Base-by-base conservation (phyloP, 2,113 vertebrate species). In the Gymnobelideus leadbeateri region DNA sequence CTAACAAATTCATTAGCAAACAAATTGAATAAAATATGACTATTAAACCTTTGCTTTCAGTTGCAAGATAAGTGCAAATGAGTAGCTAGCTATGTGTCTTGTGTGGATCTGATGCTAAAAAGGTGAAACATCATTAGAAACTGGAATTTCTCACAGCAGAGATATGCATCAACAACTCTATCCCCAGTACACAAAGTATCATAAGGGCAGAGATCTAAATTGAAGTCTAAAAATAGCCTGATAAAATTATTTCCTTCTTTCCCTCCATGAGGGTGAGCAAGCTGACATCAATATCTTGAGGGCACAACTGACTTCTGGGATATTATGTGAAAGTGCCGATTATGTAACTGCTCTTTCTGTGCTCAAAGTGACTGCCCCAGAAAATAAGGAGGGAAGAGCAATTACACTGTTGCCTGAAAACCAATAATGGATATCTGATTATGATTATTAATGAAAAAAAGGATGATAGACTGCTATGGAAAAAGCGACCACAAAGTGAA, bases 391-490 rank as follows among this genome's bases (percentile, higher is more conserved):
- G 84, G 61, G 91, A 95, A 93, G 92, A 97, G 95, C 95, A 95
- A 95, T 98, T 97, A 97, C 95, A 94, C 91, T 95, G 96, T 92
- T 90, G 92, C 95, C 68, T 96, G 95, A 98, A 98, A 98, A 96
- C 93, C 77, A 98, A 95, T 97, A 96, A 98, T 46, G 95, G 96
- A 57, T 89, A 97, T 97, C 97, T 97, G 98, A 98, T 98, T 97
- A 97, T 91, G 92, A 96, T 96, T 98, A 98, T 98, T 98, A 97
- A 98, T 97, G 98, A 96, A 47, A 7, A 96, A 96, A 95, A 95
- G 51, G 51, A 97, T 91, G 94, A 93, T 89, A 96, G 57, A 97
- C 97, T 16, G 92, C 89, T 9, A 24, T 95, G 96, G 93, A 92
- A 95, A 91, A 94, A 96, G 89, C 95, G 93, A 51, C 57, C 93